Evolutionary conservation across 2,888 invertebrate genomes (phyloP), one percentile per base, ranked within the genome.

Genomic region (Trichogramma dendrolimi): DNA sequence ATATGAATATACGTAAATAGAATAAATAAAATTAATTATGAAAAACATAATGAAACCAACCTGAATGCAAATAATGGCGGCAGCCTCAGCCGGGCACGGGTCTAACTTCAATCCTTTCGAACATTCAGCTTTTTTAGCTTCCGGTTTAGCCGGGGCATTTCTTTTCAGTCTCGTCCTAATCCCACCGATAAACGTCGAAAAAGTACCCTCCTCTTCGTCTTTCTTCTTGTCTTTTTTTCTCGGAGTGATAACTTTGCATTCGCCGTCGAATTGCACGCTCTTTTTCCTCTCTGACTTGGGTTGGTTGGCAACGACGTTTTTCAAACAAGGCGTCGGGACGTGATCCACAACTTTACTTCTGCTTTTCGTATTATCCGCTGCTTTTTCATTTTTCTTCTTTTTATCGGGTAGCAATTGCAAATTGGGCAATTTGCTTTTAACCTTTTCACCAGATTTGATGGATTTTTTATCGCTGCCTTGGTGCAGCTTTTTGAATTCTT

Each of bases 241-340:
- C 61, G 61, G 49, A 61, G 70, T 53, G 67, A 69, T 64, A 61
- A 69, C 67, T 57, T 67, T 69, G 66, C 69, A 68, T 51, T 63
- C 71, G 60, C 65, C 70, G 63, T 71, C 66, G 62, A 76, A 75
- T 64, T 75, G 72, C 67, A 76, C 75, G 49, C 71, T 72, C 58
- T 75, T 77, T 59, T 69, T 75, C 38, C 67, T 62, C 44, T 71
- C 69, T 11, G 55, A 44, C 27, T 66, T 69, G 4, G 69, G 69
- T 44, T 27, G 27, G 27, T 27, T 27, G 27, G 27, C 27, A 27
- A 27, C 27, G 27, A 27, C 27, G 27, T 27, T 27, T 27, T 27
- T 27, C 27, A 27, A 27, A 27, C 27, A 27, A 38, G 57, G 50
- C 8, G 54, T 41, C 5, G 53, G 27, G 41, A 43, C 10, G 42